These are phyloP conservation scores for Meriones unguiculatus DNA, from an alignment of 2,113 vertebrate species.

Conservation along the genomic window DNA sequence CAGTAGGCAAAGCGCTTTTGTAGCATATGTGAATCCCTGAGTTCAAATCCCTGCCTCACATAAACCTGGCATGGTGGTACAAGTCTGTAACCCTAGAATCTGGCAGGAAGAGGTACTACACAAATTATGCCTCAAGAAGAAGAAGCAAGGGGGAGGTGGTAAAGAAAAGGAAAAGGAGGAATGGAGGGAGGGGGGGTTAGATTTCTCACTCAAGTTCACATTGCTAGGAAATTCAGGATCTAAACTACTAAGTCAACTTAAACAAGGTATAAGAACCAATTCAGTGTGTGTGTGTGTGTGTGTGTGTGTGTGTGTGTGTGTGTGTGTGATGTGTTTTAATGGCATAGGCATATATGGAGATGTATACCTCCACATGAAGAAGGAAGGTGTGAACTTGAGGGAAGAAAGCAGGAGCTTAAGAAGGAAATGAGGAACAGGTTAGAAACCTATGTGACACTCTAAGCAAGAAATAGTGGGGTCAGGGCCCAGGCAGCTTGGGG, in stretches of 20 bases:
- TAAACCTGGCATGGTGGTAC: background rate
- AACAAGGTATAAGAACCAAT: background rate
- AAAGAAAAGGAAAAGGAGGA: too few relatives aligned
- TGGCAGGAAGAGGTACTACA: background rate
- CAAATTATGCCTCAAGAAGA: background rate
- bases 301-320: background rate
- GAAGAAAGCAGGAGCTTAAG: background rate
- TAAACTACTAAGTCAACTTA: background rate
- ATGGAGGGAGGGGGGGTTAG: background rate
- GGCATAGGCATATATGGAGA: too few relatives aligned
- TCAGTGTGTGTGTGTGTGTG: background rate
- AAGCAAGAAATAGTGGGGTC: background rate
- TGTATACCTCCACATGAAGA: background rate
- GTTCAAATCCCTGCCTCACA: background rate
- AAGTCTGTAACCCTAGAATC: background rate
- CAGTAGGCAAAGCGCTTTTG: background rate
- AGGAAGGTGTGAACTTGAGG: background rate
- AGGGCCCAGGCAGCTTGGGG: background rate
- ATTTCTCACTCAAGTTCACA: background rate
- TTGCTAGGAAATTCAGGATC: background rate
- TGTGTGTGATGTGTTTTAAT: background rate
- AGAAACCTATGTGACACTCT: background rate
- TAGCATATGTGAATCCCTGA: background rate
- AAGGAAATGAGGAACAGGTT: background rate
- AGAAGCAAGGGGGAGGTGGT: too few relatives aligned